Percentiles rank a stretch among this genome's conserved stretches.
Conservation (phyloP, 2,888 invertebrate genomes). For the Coremacera marginata region DNA sequence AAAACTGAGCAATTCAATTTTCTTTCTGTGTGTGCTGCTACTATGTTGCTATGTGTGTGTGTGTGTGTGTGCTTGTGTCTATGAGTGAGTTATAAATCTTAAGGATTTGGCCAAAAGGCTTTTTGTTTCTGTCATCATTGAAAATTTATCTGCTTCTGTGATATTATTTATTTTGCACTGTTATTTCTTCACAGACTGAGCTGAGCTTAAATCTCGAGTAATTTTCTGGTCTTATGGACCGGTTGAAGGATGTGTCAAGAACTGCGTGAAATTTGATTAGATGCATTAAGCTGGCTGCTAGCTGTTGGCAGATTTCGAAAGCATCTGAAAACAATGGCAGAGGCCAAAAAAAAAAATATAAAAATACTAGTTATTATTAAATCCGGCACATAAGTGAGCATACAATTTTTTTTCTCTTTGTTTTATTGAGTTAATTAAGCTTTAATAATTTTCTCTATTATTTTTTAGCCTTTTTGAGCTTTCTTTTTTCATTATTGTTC, state of each 20-base stretch:
- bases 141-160: conserved; percentile 12
- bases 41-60: neutral
- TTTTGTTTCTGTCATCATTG: conserved; percentile 14
- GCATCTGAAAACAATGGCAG: too few relatives aligned
- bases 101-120: conserved; percentile 31
- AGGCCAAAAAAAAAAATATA: too few relatives aligned
- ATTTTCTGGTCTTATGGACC: conserved; percentile 9
- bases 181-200: conserved; percentile 34
- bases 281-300: neutral
- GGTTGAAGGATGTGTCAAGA: conserved; percentile 25
- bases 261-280: conserved; percentile 28
- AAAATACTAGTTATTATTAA: too few relatives aligned
- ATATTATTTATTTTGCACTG: conserved; percentile 35
- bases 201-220: conserved; percentile 5
- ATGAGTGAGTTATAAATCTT: conserved; percentile 30
- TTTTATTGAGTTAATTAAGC: too few relatives aligned
- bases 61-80: neutral
- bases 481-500: neutral
- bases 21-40: neutral
- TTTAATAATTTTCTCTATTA: too few relatives aligned
- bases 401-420: too few relatives aligned
- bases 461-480: too few relatives aligned
- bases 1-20: conserved; percentile 2
- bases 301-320: neutral
- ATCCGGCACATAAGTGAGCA: too few relatives aligned